Evolutionary conservation across 2,888 invertebrate genomes (phyloP), one percentile per base, ranked within the genome.

Genomic region (Philopedon plagiatum): DNA sequence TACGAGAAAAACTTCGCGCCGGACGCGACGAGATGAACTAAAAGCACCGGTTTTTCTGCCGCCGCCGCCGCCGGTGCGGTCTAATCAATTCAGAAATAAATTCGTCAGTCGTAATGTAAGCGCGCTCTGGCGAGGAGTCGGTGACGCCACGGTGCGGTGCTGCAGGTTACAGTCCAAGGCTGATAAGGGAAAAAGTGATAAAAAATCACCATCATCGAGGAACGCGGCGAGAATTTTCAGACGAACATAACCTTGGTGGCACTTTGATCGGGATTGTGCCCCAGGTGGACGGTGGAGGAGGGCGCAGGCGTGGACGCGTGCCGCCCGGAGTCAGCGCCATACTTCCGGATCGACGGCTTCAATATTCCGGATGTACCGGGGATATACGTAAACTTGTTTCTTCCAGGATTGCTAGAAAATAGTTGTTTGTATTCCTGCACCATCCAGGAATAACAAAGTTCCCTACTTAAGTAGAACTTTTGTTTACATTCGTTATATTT

Each of bases 31-130:
- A 63, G 73, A 68, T 57, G 71, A 73, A 76, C 76, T 72, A 69
- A 71, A 65, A 71, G 58, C 64, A 39, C 51, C 56, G 69, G 64
- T 69, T 69, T 60, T 61, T 65, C 51, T 64, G 74, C 46, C 60
- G 73, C 71, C 75, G 74, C 66, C 76, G 74, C 26, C 64, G 68
- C 44, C 58, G 49, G 54, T 61, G 49, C 64, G 71, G 68, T 56
- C 34, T 61, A 66, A 83, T 84, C 84, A 84, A 84, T 83, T 84
- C 82, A 82, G 82, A 85, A 85, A 84, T 84, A 84, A 84, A 84
- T 83, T 81, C 78, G 82, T 82, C 78, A 79, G 79, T 78, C 76
- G 82, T 83, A 84, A 82, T 83, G 82, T 83, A 80, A 83, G 83
- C 83, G 83, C 83, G 79, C 83, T 83, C 82, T 82, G 78, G 79